A percentile compares a stretch with the other conserved stretches of the same genome.
phyloP scores from a whole-genome alignment of 2,888 invertebrate species.

The Axea sp. region DNA sequence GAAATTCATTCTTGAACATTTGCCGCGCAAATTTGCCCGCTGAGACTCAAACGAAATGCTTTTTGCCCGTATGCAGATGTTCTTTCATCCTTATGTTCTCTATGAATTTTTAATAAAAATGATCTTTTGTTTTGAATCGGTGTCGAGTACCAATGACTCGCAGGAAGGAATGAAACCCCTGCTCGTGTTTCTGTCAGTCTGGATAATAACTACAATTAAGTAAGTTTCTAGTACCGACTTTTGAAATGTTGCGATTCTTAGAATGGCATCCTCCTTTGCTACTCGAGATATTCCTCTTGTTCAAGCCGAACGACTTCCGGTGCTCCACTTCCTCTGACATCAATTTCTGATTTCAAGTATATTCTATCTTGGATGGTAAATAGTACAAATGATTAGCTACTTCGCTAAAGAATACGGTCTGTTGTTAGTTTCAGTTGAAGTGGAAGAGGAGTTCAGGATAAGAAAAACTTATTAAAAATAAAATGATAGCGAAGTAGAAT shows the following conservation, averaged over 20 bases:
- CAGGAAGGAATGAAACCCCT: conserved; percentile 1
- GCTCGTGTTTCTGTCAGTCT: neutral
- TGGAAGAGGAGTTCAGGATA: neutral
- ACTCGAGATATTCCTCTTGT: conserved; percentile 12
- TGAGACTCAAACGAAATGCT: too few species aligned
- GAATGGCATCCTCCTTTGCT: conserved; percentile 3
- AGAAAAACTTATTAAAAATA: conserved; percentile 1
- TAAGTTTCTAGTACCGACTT: conserved; percentile 16
- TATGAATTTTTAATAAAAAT: too few species aligned
- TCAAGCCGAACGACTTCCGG: conserved; percentile 45
- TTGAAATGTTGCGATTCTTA: conserved; percentile 11
- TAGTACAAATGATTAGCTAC: conserved; percentile 18
- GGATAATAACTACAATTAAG: conserved; percentile 25
- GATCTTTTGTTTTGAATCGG: neutral
- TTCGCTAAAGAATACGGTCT: conserved; percentile 5
- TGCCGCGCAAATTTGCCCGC: too few species aligned
- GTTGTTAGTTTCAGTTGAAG: conserved; percentile 7
- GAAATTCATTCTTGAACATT: too few species aligned
- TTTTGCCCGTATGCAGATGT: too few species aligned
- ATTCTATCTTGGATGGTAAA: conserved; percentile 4
- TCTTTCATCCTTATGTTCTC: too few species aligned
- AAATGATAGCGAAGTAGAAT: too few species aligned
- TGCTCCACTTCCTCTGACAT: conserved; percentile 25
- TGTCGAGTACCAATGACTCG: conserved; percentile 2
- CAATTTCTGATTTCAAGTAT: conserved; percentile 34